Evolutionary conservation across 2,113 vertebrate species (phyloP).

Genomic region (Acanthisitta chloris): DNA sequence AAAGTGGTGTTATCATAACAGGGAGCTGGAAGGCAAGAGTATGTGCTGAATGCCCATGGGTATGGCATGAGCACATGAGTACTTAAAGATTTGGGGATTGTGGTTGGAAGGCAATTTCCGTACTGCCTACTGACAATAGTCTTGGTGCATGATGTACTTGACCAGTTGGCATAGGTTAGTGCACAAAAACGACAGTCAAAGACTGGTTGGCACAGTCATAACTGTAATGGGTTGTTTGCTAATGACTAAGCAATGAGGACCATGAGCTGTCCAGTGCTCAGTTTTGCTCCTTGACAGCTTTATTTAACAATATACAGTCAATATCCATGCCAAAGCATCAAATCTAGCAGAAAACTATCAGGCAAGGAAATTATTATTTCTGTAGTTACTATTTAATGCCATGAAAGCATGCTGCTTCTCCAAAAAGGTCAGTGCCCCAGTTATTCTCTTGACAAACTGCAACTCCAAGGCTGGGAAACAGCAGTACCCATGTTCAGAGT

Average conservation of each 20-base stretch:
- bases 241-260: not conserved
- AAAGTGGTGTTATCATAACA: not conserved
- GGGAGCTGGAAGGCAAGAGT: rapidly evolving
- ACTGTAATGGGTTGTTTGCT: not conserved
- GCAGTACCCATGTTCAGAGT: not conserved
- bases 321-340: not conserved
- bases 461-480: conserved; percentile 4
- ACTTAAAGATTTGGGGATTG: not conserved
- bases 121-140: not conserved
- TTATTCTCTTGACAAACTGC: not conserved
- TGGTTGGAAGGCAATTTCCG: not conserved
- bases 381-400: not conserved
- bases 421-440: not conserved
- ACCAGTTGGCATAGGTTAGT: not conserved
- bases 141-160: not conserved
- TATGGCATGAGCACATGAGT: rapidly evolving
- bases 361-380: not conserved
- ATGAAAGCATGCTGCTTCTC: not conserved
- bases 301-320: not conserved
- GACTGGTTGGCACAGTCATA: not conserved
- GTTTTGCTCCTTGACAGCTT: not conserved
- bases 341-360: not conserved
- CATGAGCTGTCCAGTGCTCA: not conserved
- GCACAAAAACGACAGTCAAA: not conserved
- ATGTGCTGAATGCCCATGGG: not conserved